Base-by-base conservation (phyloP, 1,140 invertebrate species). In the Maniola jurtina region DNA sequence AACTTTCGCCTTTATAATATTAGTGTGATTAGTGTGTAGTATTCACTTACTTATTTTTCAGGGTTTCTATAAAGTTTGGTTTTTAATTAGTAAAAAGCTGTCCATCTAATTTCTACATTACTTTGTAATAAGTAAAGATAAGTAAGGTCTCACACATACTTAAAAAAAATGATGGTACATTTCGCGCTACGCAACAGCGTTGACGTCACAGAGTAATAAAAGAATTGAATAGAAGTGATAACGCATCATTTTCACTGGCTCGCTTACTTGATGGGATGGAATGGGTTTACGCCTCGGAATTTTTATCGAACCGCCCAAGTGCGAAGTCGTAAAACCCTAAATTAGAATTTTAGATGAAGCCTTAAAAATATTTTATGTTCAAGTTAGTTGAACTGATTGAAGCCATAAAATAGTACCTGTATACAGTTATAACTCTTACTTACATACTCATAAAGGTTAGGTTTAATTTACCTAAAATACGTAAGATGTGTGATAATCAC, bases 211-310 rank as follows among this genome's bases (percentile, higher is more conserved):
- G 34, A 62, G 45, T 15, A 25, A 63, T 68, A 68, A 68, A 68
- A 57, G 34, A 67, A 54, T 68, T 56, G 52, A 15, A 59, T 54
- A 45, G 35, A 61, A 48, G 54, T 42, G 47, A 61, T 47, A 63
- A 59, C 61, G 57, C 55, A 58, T 52, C 47, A 62, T 63, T 65
- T 62, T 68, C 54, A 68, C 45, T 45, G 61, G 34, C 15, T 58
- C 55, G 38, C 34, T 57, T 15, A 61, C 45, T 61, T 52, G 16
- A 16, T 50, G 38, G 38, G 54, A 59, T 38, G 36, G 42, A 50
- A 57, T 59, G 56, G 66, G 34, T 55, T 66, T 66, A 58, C 64
- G 38, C 36, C 61, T 55, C 47, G 34, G 38, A 56, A 54, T 61
- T 42, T 60, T 66, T 61, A 56, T 61, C 11, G 35, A 52, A 7